phyloP scores from a whole-genome alignment of 2,797 vertebrate genomes.

The Phalloptychus januarius region DNA sequence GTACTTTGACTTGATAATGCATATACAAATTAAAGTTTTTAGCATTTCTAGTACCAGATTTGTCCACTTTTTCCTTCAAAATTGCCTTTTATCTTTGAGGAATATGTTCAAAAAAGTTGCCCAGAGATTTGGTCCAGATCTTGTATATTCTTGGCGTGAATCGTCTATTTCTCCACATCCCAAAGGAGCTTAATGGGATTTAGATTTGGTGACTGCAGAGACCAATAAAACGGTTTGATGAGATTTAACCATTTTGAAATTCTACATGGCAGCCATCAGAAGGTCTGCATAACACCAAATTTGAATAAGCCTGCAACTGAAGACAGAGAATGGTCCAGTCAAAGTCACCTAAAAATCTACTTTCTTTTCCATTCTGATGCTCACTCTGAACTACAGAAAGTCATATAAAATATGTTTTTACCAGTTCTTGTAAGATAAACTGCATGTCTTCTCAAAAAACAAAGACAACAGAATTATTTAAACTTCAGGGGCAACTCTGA shows the following conservation, averaged over 20 bases:
- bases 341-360: neutral
- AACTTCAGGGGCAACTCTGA: neutral
- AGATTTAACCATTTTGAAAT: neutral
- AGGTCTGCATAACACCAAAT: too few relatives aligned
- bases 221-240: neutral
- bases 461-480: neutral
- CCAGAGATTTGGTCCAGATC: neutral
- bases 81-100: neutral
- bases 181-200: neutral
- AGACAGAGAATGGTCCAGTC: neutral
- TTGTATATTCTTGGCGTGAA: constrained; percentile 43
- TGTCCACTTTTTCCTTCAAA: neutral
- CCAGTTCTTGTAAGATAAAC: neutral
- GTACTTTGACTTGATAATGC: neutral
- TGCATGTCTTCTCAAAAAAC: neutral
- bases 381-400: neutral
- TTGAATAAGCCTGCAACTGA: neutral
- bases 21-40: neutral
- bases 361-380: neutral
- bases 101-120: neutral
- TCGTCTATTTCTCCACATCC: constrained; percentile 36
- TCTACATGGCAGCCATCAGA: neutral
- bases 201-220: neutral
- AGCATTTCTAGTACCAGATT: neutral
- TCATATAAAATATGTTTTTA: too few relatives aligned